Conservation (phyloP, 2,797 vertebrate species). For the Botia kubotai region DNA sequence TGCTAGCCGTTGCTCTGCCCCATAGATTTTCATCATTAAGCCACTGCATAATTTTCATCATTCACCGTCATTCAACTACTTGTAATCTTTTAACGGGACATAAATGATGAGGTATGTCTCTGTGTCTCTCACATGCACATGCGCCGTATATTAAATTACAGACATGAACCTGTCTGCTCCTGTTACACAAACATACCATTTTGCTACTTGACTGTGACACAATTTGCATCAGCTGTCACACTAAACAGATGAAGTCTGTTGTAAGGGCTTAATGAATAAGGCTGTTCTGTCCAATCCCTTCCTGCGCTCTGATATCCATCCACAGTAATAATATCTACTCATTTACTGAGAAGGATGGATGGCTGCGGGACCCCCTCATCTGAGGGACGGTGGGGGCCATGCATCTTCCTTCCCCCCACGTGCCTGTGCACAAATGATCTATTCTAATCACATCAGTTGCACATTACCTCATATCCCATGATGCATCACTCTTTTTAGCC, state of each 20-base stretch:
- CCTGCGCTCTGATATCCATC: slow-evolving; percentile 51
- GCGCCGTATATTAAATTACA: slow-evolving; percentile 43
- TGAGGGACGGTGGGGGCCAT: slow-evolving; percentile 34
- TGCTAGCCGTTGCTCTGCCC: not conserved
- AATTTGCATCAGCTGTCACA: slow-evolving; percentile 57
- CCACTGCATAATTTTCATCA: not conserved
- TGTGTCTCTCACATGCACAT: slow-evolving; percentile 34
- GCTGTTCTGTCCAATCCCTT: slow-evolving; percentile 54
- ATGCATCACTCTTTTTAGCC: slow-evolving; percentile 62
- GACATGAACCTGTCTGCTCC: slow-evolving; percentile 47
- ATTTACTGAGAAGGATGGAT: slow-evolving; percentile 54
- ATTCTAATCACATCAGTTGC: slow-evolving; percentile 64
- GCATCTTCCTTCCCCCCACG: slow-evolving; percentile 49
- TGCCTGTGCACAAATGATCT: slow-evolving; percentile 58
- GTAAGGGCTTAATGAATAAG: slow-evolving; percentile 49
- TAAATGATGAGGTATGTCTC: slow-evolving; percentile 43
- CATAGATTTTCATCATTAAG: slow-evolving; percentile 13
- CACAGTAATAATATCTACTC: slow-evolving; percentile 55
- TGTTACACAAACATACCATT: slow-evolving; percentile 52
- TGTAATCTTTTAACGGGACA: slow-evolving; percentile 41
- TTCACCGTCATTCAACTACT: slow-evolving; percentile 16
- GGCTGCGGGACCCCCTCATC: slow-evolving; percentile 47
- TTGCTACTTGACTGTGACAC: slow-evolving; percentile 45
- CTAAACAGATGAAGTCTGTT: slow-evolving; percentile 59
- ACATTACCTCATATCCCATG: slow-evolving; percentile 59